Evolutionary conservation across 1,140 invertebrate species (phyloP), one percentile per base, ranked within the genome.

Genomic region (Solenopsis invicta): DNA sequence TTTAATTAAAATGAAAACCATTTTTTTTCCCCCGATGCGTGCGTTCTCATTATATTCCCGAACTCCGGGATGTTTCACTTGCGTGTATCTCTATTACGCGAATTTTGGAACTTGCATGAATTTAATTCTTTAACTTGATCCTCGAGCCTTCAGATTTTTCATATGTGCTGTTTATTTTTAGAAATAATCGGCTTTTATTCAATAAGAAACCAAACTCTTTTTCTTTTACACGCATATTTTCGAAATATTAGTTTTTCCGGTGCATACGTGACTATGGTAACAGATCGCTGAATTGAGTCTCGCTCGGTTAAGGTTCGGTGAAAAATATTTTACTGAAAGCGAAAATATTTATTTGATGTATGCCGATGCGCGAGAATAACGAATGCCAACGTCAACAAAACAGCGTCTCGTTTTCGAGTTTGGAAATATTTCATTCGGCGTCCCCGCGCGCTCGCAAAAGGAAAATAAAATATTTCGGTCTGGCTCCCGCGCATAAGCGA

Each of bases 271-370:
- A 66, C 62, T 41, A 5, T 59, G 21, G 54, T 75, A 56, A 71
- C 16, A n/a, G 67, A 59, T 74, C 54, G 12, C 18, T 6, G 29
- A 18, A 74, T 62, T 56, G 54, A 50, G 24, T 50, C 54, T 37
- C 41, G 67, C 41, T 82, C 69, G 45, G 54, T 75, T 84, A 84
- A 84, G 54, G 45, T 13, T 29, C 13, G 66, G 21, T 24, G 41
- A 50, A 74, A 84, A 84, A 75, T 84, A 75, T 84, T 84, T 84
- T 50, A 84, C 54, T 9, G 41, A 50, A 84, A 84, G 29, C 54
- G 29, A 74, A 84, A 75, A 75, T 84, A 74, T 84, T 82, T 82
- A 72, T 82, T 84, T 62, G 80, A 84, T 74, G 41, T 54, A 74
- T 61, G 66, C 41, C 80, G 41, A 34, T 61, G 24, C 24, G 24